Evolutionary conservation across 2,797 vertebrate species (phyloP), one percentile per base, ranked within the genome.

Genomic region (Enteromius argenteus): DNA sequence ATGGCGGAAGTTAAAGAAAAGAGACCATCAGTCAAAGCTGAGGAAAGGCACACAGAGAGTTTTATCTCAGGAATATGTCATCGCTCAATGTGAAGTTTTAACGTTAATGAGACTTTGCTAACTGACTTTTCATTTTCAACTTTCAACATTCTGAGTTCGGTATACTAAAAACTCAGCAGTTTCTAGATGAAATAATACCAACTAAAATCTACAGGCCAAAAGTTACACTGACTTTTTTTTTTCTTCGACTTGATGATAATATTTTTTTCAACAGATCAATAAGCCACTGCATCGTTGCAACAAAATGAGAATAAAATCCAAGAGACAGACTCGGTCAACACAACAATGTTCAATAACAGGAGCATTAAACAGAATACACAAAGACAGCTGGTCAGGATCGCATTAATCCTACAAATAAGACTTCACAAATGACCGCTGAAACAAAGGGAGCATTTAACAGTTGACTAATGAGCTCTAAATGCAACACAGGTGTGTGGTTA

Each of bases 391-490:
- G 15, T 39, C 21, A 13, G 19, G 46, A 76, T 27, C 32, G 1
- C 17, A 75, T 67, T 83, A 39, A 53, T 46, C 46, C 74, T 35
- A 35, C 60, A 67, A 39, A 60, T 84, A 62, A 71, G 35, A 42
- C 77, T 60, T 84, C 23, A 58, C 81, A 84, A 84, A 84, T 68
- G 73, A 84, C 64, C 82, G 8, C 5, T 44, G 81, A 84, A 77
- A 68, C 27, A 42, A 84, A 56, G 81, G 74, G 73, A 77, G 19
- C 66, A 11, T 78, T 78, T 32, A 77, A 32, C 27, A 5, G 15
- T 78, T 44, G 73, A 68, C 64, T 84, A 84, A 84, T 78, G 51
- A 84, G 62, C 23, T 77, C 64, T 14, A 60, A 77, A 78, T 56
- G 37, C 49, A 78, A 58, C 64, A 69, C 81, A 84, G 83, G 78